These are phyloP conservation scores for Caenorhabditis uteleia DNA, from an alignment of 2,888 invertebrate genomes.

Conservation along the genomic window DNA sequence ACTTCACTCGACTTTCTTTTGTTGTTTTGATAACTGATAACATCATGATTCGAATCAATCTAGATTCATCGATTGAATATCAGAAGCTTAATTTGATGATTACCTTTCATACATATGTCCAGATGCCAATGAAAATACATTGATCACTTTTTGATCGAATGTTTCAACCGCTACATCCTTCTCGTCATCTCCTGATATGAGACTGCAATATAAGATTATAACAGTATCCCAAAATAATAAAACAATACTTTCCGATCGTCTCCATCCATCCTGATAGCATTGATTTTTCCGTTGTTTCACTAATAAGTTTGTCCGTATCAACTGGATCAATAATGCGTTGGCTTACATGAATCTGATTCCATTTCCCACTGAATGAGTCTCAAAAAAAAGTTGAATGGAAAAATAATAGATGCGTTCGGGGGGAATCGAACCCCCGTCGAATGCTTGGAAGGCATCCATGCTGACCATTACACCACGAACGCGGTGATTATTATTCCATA, in stretches of 20 bases:
- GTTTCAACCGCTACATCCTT: too few relatives aligned
- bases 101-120: conserved; percentile 93
- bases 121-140: conserved; percentile 97
- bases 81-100: neutral
- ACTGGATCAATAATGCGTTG: too few relatives aligned
- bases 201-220: too few relatives aligned
- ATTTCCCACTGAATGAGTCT: conserved; percentile 59
- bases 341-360: conserved; percentile 73
- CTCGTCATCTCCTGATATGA: too few relatives aligned
- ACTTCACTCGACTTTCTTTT: conserved; percentile 85
- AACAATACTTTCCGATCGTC: too few relatives aligned
- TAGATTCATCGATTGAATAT: neutral
- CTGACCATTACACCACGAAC: conserved; percentile 55
- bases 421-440: conserved; percentile 54
- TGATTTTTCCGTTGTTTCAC: too few relatives aligned
- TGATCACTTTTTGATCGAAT: conserved; percentile 76
- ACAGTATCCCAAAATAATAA: too few relatives aligned
- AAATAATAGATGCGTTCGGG: conserved; percentile 30
- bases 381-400: conserved; percentile 6
- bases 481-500: conserved; percentile 15
- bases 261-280: too few relatives aligned
- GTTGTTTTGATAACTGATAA: conserved; percentile 84
- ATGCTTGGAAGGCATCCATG: conserved; percentile 56
- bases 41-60: conserved; percentile 89
- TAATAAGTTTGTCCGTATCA: too few relatives aligned